Conservation (phyloP, 1,140 invertebrate genomes). For the Trypoxylus dichotomus region DNA sequence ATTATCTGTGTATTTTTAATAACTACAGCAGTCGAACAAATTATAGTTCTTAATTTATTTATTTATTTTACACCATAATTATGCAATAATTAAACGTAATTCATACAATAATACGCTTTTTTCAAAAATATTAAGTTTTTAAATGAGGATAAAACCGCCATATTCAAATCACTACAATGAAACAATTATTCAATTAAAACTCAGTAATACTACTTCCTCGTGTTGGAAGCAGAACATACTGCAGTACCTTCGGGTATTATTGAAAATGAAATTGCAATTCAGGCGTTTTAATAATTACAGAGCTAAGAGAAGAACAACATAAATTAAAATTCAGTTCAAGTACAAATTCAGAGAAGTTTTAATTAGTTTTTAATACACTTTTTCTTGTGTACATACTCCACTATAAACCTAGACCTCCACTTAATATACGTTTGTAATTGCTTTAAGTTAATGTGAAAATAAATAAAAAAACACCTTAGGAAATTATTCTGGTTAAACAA, state of each 20-base stretch:
- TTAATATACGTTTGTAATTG: not conserved
- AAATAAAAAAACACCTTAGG: not conserved
- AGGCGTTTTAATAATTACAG: conserved; percentile 1
- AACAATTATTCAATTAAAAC: conserved; percentile 3
- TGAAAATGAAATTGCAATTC: conserved; percentile 21
- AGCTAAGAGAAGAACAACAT: not conserved
- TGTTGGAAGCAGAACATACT: not conserved
- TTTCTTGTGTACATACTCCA: not conserved
- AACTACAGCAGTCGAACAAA: no score
- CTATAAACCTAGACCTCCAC: not conserved
- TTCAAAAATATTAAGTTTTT: not conserved
- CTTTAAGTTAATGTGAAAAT: not conserved
- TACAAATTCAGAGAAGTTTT: not conserved
- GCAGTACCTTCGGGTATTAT: not conserved
- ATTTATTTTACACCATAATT: no score
- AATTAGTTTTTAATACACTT: not conserved
- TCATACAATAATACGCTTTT: not conserved
- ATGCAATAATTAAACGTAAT: no score
- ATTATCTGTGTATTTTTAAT: no score
- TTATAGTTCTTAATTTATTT: no score
- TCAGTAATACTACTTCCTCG: not conserved
- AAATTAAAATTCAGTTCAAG: not conserved
- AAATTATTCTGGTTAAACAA: not conserved
- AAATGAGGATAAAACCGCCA: not conserved
- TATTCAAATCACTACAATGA: not conserved